These are phyloP conservation scores for Empidonax alnorum DNA, from an alignment of 2,113 vertebrate species.

Conservation along the genomic window DNA sequence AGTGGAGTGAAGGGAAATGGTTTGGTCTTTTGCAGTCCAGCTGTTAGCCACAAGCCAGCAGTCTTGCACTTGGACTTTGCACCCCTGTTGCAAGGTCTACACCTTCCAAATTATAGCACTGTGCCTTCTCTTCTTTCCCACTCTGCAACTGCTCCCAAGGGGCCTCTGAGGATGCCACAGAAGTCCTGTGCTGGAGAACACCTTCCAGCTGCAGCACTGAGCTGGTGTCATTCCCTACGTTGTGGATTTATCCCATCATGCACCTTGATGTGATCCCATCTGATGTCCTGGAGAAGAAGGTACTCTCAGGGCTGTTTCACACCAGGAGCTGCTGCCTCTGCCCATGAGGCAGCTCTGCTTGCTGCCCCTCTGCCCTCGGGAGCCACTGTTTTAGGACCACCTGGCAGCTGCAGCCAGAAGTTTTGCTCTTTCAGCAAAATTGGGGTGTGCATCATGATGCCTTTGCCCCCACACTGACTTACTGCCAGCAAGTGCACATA, in stretches of 20 bases:
- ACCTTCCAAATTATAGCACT: neutral
- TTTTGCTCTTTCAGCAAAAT: neutral
- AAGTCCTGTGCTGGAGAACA: neutral
- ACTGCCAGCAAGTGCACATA: neutral
- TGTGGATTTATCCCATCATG: neutral
- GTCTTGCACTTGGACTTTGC: neutral
- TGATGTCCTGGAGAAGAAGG: neutral
- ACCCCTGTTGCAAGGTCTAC: neutral
- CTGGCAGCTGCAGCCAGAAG: neutral
- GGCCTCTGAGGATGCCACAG: fast-evolving
- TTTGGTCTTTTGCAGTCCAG: neutral
- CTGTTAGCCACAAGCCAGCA: neutral
- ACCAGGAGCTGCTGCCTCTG: neutral
- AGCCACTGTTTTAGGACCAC: fast-evolving
- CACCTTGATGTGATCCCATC: fast-evolving
- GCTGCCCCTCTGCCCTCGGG: neutral
- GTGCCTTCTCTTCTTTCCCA: neutral
- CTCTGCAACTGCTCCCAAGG: neutral
- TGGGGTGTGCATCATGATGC: neutral
- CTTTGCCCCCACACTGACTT: neutral
- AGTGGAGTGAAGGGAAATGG: neutral
- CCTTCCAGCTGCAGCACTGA: neutral
- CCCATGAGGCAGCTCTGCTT: fast-evolving
- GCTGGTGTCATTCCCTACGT: fast-evolving
- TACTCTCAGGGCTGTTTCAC: neutral